These are phyloP conservation scores for Tetrax tetrax DNA, from an alignment of 2,113 vertebrate species.

Conservation along the genomic window DNA sequence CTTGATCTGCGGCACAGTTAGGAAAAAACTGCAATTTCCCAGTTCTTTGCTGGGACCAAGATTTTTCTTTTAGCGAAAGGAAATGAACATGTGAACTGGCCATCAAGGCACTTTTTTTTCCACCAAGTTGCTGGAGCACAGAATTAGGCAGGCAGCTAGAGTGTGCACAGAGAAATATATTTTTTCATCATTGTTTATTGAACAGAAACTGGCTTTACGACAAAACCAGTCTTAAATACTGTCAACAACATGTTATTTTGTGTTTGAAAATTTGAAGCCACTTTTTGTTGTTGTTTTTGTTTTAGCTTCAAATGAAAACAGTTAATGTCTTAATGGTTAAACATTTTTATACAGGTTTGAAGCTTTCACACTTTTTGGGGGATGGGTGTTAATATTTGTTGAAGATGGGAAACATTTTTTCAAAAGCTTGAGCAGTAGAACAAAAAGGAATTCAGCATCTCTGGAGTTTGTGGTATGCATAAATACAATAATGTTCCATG, in stretches of 20 bases:
- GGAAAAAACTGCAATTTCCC: neutral
- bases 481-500: conserved; percentile 34
- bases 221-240: neutral
- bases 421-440: neutral
- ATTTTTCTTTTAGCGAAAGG: neutral
- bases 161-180: neutral
- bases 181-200: neutral
- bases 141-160: neutral
- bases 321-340: neutral
- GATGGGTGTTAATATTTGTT: neutral
- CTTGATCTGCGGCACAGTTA: neutral
- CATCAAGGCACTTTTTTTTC: neutral
- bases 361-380: neutral
- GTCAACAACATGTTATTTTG: neutral
- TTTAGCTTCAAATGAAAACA: neutral
- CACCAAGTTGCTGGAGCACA: neutral
- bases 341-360: neutral
- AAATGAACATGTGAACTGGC: neutral
- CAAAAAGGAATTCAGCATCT: neutral
- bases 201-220: neutral
- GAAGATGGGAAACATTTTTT: neutral
- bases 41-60: neutral
- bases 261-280: neutral
- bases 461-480: conserved; percentile 50
- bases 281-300: neutral